Percentiles rank a stretch among this genome's conserved stretches.
These are phyloP conservation scores for Callopanchax toddi DNA, from an alignment of 2,113 vertebrate genomes.

Conservation along the genomic window DNA sequence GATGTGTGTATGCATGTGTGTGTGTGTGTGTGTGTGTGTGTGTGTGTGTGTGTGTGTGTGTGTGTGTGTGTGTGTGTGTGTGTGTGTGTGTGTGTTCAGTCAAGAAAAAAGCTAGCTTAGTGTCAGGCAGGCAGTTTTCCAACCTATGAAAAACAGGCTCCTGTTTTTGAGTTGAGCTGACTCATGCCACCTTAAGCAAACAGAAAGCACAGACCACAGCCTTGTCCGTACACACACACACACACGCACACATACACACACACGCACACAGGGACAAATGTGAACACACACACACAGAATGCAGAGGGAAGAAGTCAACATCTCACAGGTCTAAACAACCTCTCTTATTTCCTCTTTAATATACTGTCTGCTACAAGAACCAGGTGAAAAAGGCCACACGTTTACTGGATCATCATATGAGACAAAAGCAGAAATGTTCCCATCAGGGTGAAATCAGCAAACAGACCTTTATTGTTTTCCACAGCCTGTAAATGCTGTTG, in stretches of 20 bases:
- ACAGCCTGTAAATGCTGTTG: constrained; percentile 35
- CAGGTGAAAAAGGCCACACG: constrained; percentile 38
- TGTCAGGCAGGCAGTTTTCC: constrained; percentile 70
- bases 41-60: neutral
- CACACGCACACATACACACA: constrained; percentile 29
- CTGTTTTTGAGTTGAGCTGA: constrained; percentile 75
- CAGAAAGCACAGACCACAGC: constrained; percentile 76
- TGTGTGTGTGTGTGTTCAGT: constrained; percentile 16
- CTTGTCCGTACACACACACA: constrained; percentile 65
- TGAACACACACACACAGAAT: constrained; percentile 22
- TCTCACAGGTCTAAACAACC: constrained; percentile 66
- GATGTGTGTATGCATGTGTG: too few relatives aligned
- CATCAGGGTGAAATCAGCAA: constrained; percentile 39
- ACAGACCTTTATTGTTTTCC: constrained; percentile 65
- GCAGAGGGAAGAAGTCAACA: constrained; percentile 72
- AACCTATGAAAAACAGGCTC: constrained; percentile 69
- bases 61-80: neutral
- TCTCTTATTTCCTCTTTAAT: constrained; percentile 56
- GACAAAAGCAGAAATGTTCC: neutral
- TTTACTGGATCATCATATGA: constrained; percentile 47
- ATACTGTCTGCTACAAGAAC: constrained; percentile 52
- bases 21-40: constrained; percentile 7
- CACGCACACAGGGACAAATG: constrained; percentile 19
- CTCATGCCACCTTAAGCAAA: constrained; percentile 80
- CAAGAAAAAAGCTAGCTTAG: constrained; percentile 53